Evolutionary conservation across 1,140 invertebrate species (phyloP), one percentile per base, ranked within the genome.

Genomic region (Trachelipus rathkii): DNA sequence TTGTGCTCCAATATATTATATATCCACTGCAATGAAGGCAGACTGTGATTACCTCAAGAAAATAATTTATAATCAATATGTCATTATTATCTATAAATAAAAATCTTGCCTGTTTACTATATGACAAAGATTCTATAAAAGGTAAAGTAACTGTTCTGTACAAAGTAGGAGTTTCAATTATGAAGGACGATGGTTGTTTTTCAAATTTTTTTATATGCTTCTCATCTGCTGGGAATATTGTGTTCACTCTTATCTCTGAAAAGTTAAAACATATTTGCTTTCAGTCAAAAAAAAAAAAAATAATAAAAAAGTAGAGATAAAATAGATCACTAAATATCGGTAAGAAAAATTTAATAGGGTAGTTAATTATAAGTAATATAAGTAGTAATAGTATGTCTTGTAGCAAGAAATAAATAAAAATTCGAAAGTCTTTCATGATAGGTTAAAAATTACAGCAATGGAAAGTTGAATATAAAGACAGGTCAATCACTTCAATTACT

Each of bases 1-100:
- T 92, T 94, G 80, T 96, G 94, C 60, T 95, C 91, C 10, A 99
- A 84, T 79, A 98, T 95, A 85, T 99, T 99, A 83, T 95, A 93
- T 0, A 99, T 91, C 97, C 96, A 99, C 92, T 97, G 84, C 72
- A 91, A 89, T 19, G 13, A 71, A 74, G 33, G 44, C 21, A 78
- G 43, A 15, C 23, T 69, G 44, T 68, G 46, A 45, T 15, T 73
- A 7, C 13, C 45, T 23, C 23, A 69, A 50, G 15, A 19, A 44
- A 10, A 66, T 11, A 53, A 73, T 53, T n/a, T 13, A 43, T 43
- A 53, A 53, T 7, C 8, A 73, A 73, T 21, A 53, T n/a, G 15
- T n/a, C 15, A 66, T 66, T 23, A n/a, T 23, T 66, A 10, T 21
- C 3, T 71, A 44, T 19, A 74, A 33, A 0, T 50, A 5, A 19